Evolutionary conservation across 2,113 vertebrate species (phyloP).

Genomic region (Nettapus auritus): DNA sequence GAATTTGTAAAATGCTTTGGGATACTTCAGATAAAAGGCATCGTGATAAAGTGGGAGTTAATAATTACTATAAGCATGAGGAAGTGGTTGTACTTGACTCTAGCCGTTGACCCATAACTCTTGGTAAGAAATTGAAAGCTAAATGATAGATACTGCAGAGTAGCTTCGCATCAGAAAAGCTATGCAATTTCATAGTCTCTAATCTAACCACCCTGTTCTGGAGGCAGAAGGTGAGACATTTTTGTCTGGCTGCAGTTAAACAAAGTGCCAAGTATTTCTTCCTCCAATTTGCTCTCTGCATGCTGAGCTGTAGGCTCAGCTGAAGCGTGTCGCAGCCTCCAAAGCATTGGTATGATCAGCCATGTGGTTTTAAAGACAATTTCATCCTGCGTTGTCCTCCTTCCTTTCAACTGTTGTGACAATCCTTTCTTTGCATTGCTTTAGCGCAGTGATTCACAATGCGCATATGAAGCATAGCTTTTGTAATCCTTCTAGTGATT

Average conservation of each 20-base stretch:
- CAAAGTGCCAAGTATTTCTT: background rate
- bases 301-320: background rate
- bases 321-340: background rate
- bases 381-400: background rate
- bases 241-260: background rate
- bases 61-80: constrained; percentile 41
- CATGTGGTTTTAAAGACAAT: background rate
- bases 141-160: constrained; percentile 3
- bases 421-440: background rate
- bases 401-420: background rate
- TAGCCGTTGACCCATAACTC: constrained; percentile 56
- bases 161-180: constrained; percentile 25
- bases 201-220: background rate
- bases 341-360: background rate
- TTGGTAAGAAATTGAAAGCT: constrained; percentile 60
- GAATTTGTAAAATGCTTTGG: constrained; percentile 58
- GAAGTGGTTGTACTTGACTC: constrained; percentile 53
- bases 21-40: constrained; percentile 65
- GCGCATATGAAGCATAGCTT: background rate
- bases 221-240: constrained; percentile 16
- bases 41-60: constrained; percentile 59
- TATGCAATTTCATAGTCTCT: background rate
- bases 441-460: background rate
- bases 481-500: background rate
- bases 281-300: background rate